Conservation (phyloP, 2,113 vertebrate species). For the Sprattus sprattus region DNA sequence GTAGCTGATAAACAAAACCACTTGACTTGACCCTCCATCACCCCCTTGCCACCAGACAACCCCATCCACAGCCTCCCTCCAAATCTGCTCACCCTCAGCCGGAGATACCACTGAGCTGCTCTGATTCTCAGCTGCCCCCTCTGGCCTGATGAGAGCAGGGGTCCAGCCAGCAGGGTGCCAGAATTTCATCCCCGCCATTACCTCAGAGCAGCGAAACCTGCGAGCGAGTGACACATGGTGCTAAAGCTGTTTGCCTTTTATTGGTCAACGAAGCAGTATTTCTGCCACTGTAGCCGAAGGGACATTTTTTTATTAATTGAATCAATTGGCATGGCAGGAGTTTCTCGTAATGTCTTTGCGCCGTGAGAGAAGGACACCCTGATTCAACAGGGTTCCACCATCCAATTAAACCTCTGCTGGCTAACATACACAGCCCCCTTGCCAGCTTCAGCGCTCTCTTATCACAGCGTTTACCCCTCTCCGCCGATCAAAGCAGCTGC, state of each 20-base stretch:
- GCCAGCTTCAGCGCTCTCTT: constrained; percentile 64
- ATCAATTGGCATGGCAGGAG: constrained; percentile 68
- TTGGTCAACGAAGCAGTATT: constrained; percentile 67
- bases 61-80: not conserved
- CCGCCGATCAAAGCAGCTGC: constrained; percentile 72
- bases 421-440: constrained; percentile 58
- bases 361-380: constrained; percentile 59
- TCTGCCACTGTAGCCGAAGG: constrained; percentile 65
- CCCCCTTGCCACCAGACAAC: not conserved
- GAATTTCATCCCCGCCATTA: constrained; percentile 50
- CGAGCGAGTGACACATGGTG: constrained; percentile 49
- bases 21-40: not conserved
- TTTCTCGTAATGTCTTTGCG: constrained; percentile 67
- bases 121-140: not conserved
- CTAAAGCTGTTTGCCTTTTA: constrained; percentile 64
- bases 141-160: not conserved
- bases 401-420: constrained; percentile 72
- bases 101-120: not conserved
- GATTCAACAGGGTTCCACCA: constrained; percentile 72
- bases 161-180: constrained; percentile 10
- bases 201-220: constrained; percentile 48
- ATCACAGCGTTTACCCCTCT: constrained; percentile 66
- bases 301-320: constrained; percentile 69
- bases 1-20: not conserved
- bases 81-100: not conserved